Evolutionary conservation across 2,113 vertebrate genomes (phyloP).

Genomic region (Myotis davidii): DNA sequence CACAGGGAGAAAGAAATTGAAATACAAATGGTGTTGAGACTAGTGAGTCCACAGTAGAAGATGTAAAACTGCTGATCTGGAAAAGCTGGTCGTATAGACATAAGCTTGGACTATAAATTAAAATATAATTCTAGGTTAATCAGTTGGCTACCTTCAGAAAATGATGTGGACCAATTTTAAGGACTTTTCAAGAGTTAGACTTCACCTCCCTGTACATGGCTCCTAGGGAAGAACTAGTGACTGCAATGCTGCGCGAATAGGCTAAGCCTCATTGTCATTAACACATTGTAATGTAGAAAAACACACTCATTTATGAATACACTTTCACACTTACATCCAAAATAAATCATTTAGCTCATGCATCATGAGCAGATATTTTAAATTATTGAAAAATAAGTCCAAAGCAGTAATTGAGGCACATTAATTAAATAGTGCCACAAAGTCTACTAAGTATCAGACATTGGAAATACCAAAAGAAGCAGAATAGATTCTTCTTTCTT

Average conservation of each 20-base stretch:
- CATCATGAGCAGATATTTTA: background rate
- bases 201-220: background rate
- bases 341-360: background rate
- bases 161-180: background rate
- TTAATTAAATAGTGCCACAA: background rate
- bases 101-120: background rate
- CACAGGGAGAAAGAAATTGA: background rate
- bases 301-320: background rate
- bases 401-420: background rate
- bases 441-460: background rate
- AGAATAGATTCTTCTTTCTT: background rate
- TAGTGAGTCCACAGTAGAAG: background rate
- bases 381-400: background rate
- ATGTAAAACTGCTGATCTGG: background rate
- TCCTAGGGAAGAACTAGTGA: background rate
- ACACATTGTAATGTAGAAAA: background rate
- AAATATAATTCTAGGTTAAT: background rate
- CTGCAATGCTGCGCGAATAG: background rate
- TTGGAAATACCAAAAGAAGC: background rate
- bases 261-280: background rate
- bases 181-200: background rate
- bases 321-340: background rate
- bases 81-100: background rate
- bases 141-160: background rate
- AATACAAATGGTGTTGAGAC: background rate